Conservation (phyloP, 2,888 invertebrate genomes). For the Drosophila incognita region DNA sequence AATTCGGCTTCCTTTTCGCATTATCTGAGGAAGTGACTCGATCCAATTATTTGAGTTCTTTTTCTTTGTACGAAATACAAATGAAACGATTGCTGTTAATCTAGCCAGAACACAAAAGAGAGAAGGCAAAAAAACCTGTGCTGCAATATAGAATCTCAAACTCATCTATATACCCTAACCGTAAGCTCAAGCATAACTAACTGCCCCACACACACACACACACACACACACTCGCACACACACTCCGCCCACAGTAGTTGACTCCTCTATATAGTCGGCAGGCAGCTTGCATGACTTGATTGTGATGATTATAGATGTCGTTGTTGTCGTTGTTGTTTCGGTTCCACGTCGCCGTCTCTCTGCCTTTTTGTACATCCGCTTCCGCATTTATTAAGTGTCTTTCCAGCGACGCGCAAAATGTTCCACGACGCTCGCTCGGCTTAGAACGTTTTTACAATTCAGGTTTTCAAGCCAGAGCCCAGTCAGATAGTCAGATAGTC, state of each 20-base stretch:
- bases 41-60: slow-evolving; percentile 31
- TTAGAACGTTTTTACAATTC: slow-evolving; percentile 80
- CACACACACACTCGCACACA: slow-evolving; percentile 1
- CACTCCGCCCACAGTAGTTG: slow-evolving; percentile 8
- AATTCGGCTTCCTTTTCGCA: slow-evolving; percentile 30
- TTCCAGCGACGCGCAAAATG: slow-evolving; percentile 73
- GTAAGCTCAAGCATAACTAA: slow-evolving; percentile 10
- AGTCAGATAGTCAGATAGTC: slow-evolving; percentile 15
- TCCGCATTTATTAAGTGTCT: slow-evolving; percentile 83
- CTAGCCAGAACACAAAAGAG: slow-evolving; percentile 14
- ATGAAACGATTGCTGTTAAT: slow-evolving; percentile 17
- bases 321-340: slow-evolving; percentile 45
- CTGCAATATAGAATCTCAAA: slow-evolving; percentile 5
- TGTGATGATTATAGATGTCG: slow-evolving; percentile 81
- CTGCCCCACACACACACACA: slow-evolving; percentile 19
- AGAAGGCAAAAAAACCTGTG: slow-evolving; percentile 1
- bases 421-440: slow-evolving; percentile 58
- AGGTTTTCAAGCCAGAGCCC: slow-evolving; percentile 62
- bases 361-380: slow-evolving; percentile 82
- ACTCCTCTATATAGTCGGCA: slow-evolving; percentile 20
- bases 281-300: slow-evolving; percentile 80
- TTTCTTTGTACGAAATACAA: not conserved
- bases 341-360: slow-evolving; percentile 42
- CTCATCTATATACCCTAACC: slow-evolving; percentile 1
- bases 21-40: slow-evolving; percentile 45